A percentile compares a stretch with the other conserved stretches of the same genome.
These are phyloP conservation scores for Drosophila seclusa DNA, from an alignment of 2,888 invertebrate species.

Conservation along the genomic window DNA sequence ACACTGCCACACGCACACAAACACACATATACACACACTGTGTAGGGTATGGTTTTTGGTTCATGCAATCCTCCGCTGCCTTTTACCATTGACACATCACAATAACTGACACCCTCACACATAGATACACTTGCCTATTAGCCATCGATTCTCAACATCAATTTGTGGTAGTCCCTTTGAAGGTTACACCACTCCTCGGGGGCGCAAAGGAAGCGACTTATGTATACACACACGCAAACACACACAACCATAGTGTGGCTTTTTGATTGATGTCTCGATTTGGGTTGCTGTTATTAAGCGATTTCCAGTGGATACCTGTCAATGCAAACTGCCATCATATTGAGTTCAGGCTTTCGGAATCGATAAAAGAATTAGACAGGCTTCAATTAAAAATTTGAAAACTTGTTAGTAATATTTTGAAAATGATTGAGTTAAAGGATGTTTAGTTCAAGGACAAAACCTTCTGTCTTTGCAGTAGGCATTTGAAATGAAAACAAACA, in stretches of 20 bases:
- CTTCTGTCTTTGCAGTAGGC: neutral
- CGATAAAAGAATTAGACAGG: conserved; percentile 13
- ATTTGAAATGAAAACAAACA: neutral
- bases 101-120: conserved; percentile 40
- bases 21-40: neutral
- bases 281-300: conserved; percentile 47
- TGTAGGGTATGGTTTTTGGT: conserved; percentile 43
- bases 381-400: neutral
- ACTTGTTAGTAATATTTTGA: neutral
- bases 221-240: neutral
- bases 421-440: neutral
- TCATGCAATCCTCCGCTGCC: conserved; percentile 56
- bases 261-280: conserved; percentile 55
- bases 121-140: conserved; percentile 60
- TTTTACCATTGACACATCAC: conserved; percentile 73
- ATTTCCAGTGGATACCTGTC: conserved; percentile 43
- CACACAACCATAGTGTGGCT: conserved; percentile 24
- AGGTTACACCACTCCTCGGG: conserved; percentile 52
- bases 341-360: conserved; percentile 9
- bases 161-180: conserved; percentile 69
- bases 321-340: conserved; percentile 34
- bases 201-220: conserved; percentile 31
- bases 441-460: neutral
- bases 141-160: conserved; percentile 73
- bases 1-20: conserved; percentile 13